phyloP scores from a whole-genome alignment of 2,888 invertebrate species.

The Campoplex nolae region DNA sequence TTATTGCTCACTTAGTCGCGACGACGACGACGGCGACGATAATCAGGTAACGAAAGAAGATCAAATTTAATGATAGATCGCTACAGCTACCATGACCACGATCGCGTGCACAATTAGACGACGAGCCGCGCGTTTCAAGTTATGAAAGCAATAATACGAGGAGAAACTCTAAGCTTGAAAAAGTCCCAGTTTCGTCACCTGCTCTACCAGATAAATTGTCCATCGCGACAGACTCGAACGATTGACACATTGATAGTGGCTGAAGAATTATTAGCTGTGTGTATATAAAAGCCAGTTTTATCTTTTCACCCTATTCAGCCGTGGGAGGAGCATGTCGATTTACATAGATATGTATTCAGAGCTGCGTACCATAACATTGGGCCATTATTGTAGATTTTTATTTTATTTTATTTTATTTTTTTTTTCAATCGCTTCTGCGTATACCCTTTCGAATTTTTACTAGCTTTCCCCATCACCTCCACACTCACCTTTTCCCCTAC shows the following conservation, averaged over 20 bases:
- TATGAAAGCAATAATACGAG: background rate
- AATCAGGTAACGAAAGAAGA: slow-evolving; percentile 40
- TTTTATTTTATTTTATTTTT: background rate
- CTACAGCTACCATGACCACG: slow-evolving; percentile 9
- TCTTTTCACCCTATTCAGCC: background rate
- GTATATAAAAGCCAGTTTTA: background rate
- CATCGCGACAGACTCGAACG: background rate
- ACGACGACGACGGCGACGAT: background rate
- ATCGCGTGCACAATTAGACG: slow-evolving; percentile 19
- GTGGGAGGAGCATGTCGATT: background rate
- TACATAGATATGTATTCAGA: background rate
- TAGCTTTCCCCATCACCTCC: too few relatives aligned
- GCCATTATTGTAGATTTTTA: background rate
- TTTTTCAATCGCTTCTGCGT: background rate
- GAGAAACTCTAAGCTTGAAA: background rate
- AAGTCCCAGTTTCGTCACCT: background rate
- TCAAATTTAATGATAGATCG: slow-evolving; percentile 32
- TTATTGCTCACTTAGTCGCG: slow-evolving; percentile 21
- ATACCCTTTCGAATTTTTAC: background rate
- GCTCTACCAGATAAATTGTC: background rate
- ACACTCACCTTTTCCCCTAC: too few relatives aligned
- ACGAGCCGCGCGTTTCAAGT: background rate
- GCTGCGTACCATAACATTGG: background rate
- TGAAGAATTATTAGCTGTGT: background rate
- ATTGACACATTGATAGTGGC: background rate